Evolutionary conservation across 2,797 vertebrate species (phyloP).

Genomic region (Cottoperca gobio): DNA sequence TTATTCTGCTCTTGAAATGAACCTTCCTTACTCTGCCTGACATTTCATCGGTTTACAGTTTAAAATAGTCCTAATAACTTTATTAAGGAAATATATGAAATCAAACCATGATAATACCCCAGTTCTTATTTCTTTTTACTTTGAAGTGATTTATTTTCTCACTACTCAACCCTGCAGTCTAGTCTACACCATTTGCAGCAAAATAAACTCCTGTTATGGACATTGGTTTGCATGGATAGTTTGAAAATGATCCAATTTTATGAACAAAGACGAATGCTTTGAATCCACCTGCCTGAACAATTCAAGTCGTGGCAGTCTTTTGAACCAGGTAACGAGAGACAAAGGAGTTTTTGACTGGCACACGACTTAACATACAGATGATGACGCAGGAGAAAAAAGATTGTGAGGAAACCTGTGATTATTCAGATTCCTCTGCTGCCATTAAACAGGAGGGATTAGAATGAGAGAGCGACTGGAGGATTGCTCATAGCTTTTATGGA

Average conservation of each 20-base stretch:
- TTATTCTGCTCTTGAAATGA: background rate
- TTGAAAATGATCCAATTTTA: conserved; percentile 20
- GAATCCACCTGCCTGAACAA: background rate
- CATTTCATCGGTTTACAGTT: background rate
- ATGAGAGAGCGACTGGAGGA: conserved; percentile 33
- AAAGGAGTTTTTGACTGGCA: conserved; percentile 53
- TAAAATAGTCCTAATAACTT: background rate
- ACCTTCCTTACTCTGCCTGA: background rate
- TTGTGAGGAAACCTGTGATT: conserved; percentile 68
- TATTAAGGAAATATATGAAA: background rate
- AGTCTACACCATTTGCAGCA: background rate
- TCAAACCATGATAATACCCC: background rate
- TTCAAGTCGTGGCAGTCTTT: conserved; percentile 3
- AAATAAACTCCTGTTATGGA: conserved; percentile 3
- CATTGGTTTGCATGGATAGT: conserved; percentile 4
- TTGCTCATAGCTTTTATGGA: conserved; percentile 49
- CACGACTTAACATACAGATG: conserved; percentile 47
- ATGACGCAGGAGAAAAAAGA: conserved; percentile 57
- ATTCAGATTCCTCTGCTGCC: conserved; percentile 62
- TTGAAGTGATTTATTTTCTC: too few species aligned
- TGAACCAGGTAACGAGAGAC: conserved; percentile 25
- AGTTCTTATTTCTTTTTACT: background rate
- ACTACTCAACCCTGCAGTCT: background rate
- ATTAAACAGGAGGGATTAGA: conserved; percentile 66
- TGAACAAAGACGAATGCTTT: conserved; percentile 4